Conservation (phyloP, 2,888 invertebrate genomes). For the Andrena dorsata region DNA sequence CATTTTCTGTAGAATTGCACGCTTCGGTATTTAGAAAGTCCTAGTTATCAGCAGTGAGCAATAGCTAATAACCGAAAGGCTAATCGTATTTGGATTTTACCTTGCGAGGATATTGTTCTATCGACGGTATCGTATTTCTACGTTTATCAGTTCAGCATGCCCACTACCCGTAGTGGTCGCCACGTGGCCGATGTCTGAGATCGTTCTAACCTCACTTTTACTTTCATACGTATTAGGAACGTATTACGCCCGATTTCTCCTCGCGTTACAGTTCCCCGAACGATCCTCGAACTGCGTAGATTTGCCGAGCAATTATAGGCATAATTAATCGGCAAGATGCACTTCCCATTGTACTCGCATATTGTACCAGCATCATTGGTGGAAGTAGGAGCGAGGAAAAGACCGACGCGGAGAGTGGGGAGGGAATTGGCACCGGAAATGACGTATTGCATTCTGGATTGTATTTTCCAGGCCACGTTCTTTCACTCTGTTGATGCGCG, state of each 20-base stretch:
- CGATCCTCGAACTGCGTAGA: background rate
- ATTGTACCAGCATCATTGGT: conserved; percentile 22
- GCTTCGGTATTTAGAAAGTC: background rate
- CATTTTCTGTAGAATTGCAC: background rate
- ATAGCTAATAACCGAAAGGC: background rate
- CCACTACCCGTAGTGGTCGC: conserved; percentile 35
- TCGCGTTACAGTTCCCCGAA: background rate
- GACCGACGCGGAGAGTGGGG: background rate
- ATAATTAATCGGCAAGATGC: background rate
- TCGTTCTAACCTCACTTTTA: conserved; percentile 59
- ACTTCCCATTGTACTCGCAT: background rate
- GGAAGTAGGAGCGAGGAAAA: conserved; percentile 30
- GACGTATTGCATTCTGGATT: conserved; percentile 68
- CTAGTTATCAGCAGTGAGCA: background rate
- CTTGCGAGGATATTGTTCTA: conserved; percentile 22
- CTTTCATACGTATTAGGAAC: conserved; percentile 31
- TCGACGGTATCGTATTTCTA: conserved; percentile 34
- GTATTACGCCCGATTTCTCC: background rate
- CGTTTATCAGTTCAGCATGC: conserved; percentile 41
- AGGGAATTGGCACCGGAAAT: conserved; percentile 65
- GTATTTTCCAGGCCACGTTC: conserved; percentile 57
- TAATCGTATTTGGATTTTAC: conserved; percentile 5
- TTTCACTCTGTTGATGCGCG: conserved; percentile 34
- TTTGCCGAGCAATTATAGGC: background rate
- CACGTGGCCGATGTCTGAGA: conserved; percentile 62